Evolutionary conservation across 1,140 invertebrate species (phyloP).

Genomic region (Planococcus citri): DNA sequence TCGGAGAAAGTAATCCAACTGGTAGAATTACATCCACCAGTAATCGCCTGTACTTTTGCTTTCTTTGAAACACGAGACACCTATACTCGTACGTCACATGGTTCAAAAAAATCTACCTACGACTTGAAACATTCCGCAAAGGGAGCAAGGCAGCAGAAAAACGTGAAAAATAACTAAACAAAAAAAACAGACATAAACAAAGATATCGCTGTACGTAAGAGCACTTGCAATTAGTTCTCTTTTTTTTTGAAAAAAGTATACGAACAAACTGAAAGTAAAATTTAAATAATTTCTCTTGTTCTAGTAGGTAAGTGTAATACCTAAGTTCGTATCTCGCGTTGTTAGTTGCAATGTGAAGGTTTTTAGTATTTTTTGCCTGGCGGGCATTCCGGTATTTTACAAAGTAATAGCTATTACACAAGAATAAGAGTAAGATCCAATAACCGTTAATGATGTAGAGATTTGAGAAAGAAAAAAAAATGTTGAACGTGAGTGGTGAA

Average conservation of each 20-base stretch:
- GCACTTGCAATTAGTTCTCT: no score
- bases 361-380: background rate
- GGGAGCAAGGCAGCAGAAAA: background rate
- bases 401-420: conserved; percentile 8
- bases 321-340: no score
- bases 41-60: background rate
- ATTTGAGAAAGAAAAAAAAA: no score
- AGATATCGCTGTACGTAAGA: no score
- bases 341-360: background rate
- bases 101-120: background rate
- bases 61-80: background rate
- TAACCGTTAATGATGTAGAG: background rate
- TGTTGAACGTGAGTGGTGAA: background rate
- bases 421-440: background rate
- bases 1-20: background rate
- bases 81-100: background rate
- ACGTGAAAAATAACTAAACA: background rate
- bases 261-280: no score
- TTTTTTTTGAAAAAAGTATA: no score
- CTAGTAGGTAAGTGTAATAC: no score
- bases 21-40: background rate
- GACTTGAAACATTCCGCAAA: background rate
- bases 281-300: background rate
- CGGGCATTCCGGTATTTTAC: background rate
- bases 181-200: no score